A percentile compares a stretch with the other conserved stretches of the same genome.
Conservation (phyloP, 1,140 invertebrate genomes). For the Cephus cinctus region DNA sequence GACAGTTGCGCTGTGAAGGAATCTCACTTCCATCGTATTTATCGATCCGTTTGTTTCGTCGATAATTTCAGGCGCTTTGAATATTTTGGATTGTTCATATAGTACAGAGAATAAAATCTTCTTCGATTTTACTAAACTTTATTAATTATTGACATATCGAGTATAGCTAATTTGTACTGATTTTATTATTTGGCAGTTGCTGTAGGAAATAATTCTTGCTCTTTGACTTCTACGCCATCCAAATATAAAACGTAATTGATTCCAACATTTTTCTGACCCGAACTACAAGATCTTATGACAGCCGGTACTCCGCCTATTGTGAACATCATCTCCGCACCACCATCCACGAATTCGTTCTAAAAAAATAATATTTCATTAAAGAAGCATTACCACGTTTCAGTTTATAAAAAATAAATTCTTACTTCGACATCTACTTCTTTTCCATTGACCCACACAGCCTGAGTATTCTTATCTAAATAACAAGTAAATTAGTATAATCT, state of each 20-base stretch:
- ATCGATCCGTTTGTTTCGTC: conserved; percentile 3
- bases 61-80: neutral
- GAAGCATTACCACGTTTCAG: neutral
- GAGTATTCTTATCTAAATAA: conserved; percentile 71
- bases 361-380: conserved; percentile 2
- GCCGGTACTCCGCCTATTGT: conserved; percentile 56
- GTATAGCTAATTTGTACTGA: too few species aligned
- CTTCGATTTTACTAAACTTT: too few species aligned
- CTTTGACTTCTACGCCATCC: conserved; percentile 30
- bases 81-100: too few species aligned
- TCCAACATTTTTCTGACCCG: conserved; percentile 43
- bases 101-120: too few species aligned
- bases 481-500: conserved; percentile 17
- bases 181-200: too few species aligned
- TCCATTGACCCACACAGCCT: conserved; percentile 80
- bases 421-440: conserved; percentile 62
- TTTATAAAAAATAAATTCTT: conserved; percentile 8
- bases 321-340: conserved; percentile 77
- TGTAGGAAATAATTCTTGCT: neutral
- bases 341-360: conserved; percentile 76
- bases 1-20: neutral
- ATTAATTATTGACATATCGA: too few species aligned
- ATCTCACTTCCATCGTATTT: neutral
- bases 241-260: conserved; percentile 43
- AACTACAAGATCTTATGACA: conserved; percentile 60